Evolutionary conservation across 2,797 vertebrate genomes (phyloP).

Genomic region (Anabas testudineus): DNA sequence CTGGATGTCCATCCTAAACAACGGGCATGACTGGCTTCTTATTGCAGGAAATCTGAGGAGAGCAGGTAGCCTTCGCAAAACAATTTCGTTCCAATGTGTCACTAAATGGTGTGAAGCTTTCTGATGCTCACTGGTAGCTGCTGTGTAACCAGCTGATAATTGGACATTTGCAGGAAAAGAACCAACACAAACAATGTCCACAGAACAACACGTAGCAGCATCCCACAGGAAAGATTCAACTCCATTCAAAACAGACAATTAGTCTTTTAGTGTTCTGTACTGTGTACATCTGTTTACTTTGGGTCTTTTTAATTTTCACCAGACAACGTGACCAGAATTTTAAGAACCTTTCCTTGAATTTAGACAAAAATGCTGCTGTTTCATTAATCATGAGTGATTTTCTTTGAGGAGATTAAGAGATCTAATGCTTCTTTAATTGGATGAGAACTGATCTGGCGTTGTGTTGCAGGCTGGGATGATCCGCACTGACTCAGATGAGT

Average conservation of each 20-base stretch:
- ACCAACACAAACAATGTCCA: neutral
- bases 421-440: neutral
- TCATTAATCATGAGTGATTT: neutral
- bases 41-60: conserved; percentile 60
- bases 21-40: conserved; percentile 33
- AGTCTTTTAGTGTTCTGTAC: neutral
- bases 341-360: too few relatives aligned
- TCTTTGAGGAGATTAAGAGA: neutral
- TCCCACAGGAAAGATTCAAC: neutral
- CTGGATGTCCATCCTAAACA: neutral
- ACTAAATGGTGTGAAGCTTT: conserved; percentile 40
- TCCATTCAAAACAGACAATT: neutral
- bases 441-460: neutral
- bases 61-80: conserved; percentile 53
- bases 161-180: conserved; percentile 17
- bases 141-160: conserved; percentile 25
- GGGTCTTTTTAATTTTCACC: neutral
- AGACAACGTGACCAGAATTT: too few relatives aligned
- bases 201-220: neutral
- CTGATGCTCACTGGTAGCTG: conserved; percentile 27
- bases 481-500: conserved; percentile 92
- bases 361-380: neutral
- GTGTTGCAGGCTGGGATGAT: conserved; percentile 94
- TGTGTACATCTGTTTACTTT: neutral
- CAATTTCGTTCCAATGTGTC: conserved; percentile 51